Conservation (phyloP, 1,140 invertebrate genomes). For the Proales similis region DNA sequence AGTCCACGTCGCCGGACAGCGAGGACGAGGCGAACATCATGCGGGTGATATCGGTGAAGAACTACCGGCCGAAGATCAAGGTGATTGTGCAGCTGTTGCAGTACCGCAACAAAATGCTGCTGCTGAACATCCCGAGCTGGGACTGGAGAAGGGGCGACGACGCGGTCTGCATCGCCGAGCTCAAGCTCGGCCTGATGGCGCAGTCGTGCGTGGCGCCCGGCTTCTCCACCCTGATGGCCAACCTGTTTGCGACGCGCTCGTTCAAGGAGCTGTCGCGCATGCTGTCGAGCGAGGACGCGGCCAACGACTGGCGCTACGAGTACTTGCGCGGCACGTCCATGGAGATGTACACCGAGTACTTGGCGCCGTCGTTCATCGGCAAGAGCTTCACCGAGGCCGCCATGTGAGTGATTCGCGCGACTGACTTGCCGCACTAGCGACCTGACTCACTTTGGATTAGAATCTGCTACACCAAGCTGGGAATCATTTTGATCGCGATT, state of each 20-base stretch:
- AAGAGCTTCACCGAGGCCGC: conserved; percentile 99
- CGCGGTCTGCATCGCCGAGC: conserved; percentile 77
- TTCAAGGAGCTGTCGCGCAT: background rate
- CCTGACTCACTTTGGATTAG: conserved; percentile 59
- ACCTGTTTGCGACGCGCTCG: conserved; percentile 58
- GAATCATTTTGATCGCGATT: conserved; percentile 89
- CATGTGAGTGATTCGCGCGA: conserved; percentile 66
- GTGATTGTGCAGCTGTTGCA: conserved; percentile 98
- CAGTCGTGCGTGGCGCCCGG: conserved; percentile 95
- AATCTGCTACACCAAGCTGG: conserved; percentile 96
- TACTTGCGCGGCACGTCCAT: conserved; percentile 99
- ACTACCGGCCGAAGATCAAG: conserved; percentile 94
- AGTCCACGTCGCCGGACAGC: conserved; percentile 95
- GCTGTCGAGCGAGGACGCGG: no score
- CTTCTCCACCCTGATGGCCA: conserved; percentile 99
- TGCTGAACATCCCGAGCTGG: conserved; percentile 98
- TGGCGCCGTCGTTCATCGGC: conserved; percentile 96
- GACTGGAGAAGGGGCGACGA: conserved; percentile 98
- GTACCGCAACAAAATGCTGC: conserved; percentile 91
- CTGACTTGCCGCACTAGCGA: conserved; percentile 9
- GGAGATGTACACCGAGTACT: conserved; percentile 99
- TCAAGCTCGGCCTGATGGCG: conserved; percentile 92
- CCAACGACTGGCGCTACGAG: conserved; percentile 99
- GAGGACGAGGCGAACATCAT: conserved; percentile 96
- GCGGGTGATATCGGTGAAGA: conserved; percentile 98